phyloP scores from a whole-genome alignment of 2,888 invertebrate species.

The Sinohyriopsis cumingii region DNA sequence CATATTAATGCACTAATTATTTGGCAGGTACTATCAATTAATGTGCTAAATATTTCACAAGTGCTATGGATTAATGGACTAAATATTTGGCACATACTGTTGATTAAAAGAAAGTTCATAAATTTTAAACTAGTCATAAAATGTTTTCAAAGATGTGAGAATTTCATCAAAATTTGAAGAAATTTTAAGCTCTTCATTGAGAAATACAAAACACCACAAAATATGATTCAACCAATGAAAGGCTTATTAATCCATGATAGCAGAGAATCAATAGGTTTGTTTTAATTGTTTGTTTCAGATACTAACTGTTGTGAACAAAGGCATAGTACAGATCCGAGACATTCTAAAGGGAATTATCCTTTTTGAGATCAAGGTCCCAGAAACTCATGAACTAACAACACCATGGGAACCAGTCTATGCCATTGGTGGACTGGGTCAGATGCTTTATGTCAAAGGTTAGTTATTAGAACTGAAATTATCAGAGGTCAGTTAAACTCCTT shows the following conservation, averaged over 20 bases:
- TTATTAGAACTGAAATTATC: too few species aligned
- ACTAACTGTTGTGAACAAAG: constrained; percentile 50
- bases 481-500: too few species aligned
- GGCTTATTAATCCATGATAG: not conserved
- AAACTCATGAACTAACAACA: constrained; percentile 47
- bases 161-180: not conserved
- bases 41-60: too few species aligned
- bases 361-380: constrained; percentile 56
- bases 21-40: too few species aligned
- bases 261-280: not conserved
- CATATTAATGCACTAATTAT: too few species aligned
- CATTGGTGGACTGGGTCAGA: constrained; percentile 54
- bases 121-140: too few species aligned
- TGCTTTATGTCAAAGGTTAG: constrained; percentile 63
- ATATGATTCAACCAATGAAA: too few species aligned
- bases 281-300: constrained; percentile 39
- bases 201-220: not conserved
- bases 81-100: too few species aligned
- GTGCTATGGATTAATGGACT: too few species aligned
- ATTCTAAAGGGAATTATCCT: constrained; percentile 50
- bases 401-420: constrained; percentile 66
- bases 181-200: not conserved
- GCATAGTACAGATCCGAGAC: constrained; percentile 57
- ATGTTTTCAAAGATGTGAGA: not conserved
- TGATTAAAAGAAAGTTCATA: too few species aligned